Evolutionary conservation across 2,797 vertebrate species (phyloP).

Genomic region (Neopelma chrysocephalum): DNA sequence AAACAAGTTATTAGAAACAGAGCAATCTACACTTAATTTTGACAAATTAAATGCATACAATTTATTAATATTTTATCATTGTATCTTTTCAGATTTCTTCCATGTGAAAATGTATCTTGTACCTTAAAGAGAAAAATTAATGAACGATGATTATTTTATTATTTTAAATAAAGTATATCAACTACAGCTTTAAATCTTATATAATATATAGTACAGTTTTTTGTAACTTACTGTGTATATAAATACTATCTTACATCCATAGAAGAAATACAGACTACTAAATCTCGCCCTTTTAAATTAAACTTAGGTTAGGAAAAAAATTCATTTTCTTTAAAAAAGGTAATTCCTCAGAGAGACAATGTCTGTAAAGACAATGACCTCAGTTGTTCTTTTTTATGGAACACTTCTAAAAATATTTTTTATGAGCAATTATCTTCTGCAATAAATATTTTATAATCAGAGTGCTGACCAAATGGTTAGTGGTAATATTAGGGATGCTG

Average conservation of each 20-base stretch:
- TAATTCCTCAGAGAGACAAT: neutral
- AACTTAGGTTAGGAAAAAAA: neutral
- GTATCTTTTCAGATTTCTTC: neutral
- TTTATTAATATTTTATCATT: neutral
- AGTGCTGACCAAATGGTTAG: neutral
- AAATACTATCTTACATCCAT: neutral
- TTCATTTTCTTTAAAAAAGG: neutral
- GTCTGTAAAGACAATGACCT: neutral
- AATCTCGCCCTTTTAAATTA: neutral
- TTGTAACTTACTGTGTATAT: neutral
- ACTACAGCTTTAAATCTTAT: neutral
- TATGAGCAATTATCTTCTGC: neutral
- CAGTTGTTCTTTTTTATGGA: neutral
- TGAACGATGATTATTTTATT: neutral
- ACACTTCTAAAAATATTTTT: neutral
- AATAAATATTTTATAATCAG: neutral
- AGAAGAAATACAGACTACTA: neutral
- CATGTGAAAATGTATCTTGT: neutral
- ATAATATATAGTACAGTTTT: neutral
- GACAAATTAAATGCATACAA: neutral
- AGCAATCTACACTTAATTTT: neutral
- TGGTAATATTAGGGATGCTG: neutral
- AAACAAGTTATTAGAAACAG: neutral
- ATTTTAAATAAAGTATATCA: neutral
- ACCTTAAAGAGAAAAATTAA: neutral